These are phyloP conservation scores for Callimorpha dominula DNA, from an alignment of 2,888 invertebrate genomes.

Conservation along the genomic window DNA sequence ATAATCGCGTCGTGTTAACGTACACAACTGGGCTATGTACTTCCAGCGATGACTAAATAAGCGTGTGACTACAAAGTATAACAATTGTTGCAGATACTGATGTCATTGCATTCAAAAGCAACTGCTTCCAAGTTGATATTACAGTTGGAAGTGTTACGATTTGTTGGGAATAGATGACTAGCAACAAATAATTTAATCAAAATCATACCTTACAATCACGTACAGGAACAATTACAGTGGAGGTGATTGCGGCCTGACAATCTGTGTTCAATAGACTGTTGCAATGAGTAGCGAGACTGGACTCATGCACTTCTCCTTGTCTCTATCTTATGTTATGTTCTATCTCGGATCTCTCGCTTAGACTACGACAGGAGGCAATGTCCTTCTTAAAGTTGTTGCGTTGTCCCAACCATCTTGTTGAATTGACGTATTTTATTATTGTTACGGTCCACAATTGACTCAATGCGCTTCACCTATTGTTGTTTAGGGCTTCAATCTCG, in stretches of 20 bases:
- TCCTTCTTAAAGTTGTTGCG: conserved; percentile 21
- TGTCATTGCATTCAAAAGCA: conserved; percentile 43
- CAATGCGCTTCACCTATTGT: conserved; percentile 45
- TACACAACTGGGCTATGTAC: conserved; percentile 32
- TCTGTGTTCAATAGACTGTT: conserved; percentile 31
- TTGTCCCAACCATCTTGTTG: conserved; percentile 20
- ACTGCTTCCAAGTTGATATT: conserved; percentile 24
- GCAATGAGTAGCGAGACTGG: neutral
- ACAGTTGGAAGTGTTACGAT: neutral
- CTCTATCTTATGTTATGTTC: conserved; percentile 1
- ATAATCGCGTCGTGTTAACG: conserved; percentile 35
- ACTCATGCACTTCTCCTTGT: conserved; percentile 7
- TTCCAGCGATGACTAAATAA: conserved; percentile 36
- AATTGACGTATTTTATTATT: conserved; percentile 49
- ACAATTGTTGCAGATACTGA: conserved; percentile 31
- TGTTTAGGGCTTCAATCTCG: conserved; percentile 41
- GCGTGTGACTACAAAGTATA: conserved; percentile 36
- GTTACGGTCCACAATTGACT: conserved; percentile 53
- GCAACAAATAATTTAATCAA: conserved; percentile 73
- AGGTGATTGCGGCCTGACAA: conserved; percentile 51
- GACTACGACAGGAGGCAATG: neutral
- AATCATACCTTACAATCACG: conserved; percentile 51
- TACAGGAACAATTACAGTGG: conserved; percentile 52
- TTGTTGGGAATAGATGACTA: conserved; percentile 43
- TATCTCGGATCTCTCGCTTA: conserved; percentile 5